Conservation (phyloP, 2,113 vertebrate species). For the Melanostigma gelatinosum region DNA sequence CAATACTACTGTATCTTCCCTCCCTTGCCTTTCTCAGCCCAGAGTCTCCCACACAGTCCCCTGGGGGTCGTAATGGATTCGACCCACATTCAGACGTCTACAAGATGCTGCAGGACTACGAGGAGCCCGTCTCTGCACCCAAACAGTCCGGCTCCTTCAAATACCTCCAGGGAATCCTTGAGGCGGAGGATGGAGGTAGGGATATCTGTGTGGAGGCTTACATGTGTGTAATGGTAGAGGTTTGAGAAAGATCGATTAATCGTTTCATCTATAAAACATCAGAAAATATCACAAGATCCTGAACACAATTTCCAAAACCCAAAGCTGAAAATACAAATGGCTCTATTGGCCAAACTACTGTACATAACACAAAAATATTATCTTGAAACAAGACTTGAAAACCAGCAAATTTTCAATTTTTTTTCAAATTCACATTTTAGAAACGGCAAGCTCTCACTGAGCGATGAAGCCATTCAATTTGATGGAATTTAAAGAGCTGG, state of each 20-base stretch:
- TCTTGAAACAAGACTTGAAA: too few species aligned
- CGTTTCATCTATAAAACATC: too few species aligned
- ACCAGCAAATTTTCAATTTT: too few species aligned
- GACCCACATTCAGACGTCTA: constrained; percentile 93
- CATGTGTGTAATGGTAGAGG: neutral
- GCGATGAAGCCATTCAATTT: neutral
- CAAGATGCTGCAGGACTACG: constrained; percentile 93
- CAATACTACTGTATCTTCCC: neutral
- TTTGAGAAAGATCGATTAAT: neutral
- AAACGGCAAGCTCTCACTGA: too few species aligned
- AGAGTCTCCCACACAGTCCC: constrained; percentile 83
- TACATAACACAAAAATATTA: too few species aligned
- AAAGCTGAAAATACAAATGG: too few species aligned
- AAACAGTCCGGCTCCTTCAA: constrained; percentile 98
- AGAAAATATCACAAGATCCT: too few species aligned
- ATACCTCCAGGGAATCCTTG: constrained; percentile 95
- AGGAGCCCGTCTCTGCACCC: constrained; percentile 87
- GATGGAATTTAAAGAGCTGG: neutral
- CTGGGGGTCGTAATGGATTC: constrained; percentile 80
- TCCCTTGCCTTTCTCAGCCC: constrained; percentile 79
- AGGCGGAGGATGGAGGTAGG: constrained; percentile 92
- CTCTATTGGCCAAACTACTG: too few species aligned
- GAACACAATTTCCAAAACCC: too few species aligned
- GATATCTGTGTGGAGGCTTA: neutral
- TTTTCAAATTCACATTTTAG: too few species aligned